A percentile compares a stretch with the other conserved stretches of the same genome.
These are phyloP conservation scores for Leptocoma aspasia DNA, from an alignment of 2,113 vertebrate genomes.

Conservation along the genomic window DNA sequence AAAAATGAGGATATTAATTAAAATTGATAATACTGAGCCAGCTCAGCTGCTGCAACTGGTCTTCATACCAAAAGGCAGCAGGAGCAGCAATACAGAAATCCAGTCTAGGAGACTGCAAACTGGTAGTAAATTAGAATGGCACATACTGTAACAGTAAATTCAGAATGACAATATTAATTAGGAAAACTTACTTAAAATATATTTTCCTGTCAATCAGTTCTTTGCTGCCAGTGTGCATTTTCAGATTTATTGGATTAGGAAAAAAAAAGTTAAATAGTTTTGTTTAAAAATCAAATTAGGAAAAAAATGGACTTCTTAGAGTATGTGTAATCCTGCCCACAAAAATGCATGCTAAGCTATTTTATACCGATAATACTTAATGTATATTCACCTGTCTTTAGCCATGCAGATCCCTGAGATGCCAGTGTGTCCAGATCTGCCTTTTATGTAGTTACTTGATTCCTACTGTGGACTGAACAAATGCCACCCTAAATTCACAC, in stretches of 20 bases:
- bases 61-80: neutral
- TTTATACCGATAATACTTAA: neutral
- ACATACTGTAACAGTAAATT: neutral
- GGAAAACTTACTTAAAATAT: neutral
- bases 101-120: neutral
- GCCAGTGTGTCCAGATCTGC: neutral
- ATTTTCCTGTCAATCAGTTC: neutral
- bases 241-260: neutral
- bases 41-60: neutral
- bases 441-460: neutral
- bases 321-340: neutral
- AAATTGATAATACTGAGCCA: neutral
- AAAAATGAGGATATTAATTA: neutral
- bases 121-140: neutral
- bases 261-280: neutral
- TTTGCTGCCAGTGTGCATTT: neutral
- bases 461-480: neutral
- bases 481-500: neutral
- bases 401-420: neutral
- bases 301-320: neutral
- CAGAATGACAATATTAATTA: constrained; percentile 23
- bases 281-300: neutral
- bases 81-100: neutral
- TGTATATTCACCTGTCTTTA: neutral
- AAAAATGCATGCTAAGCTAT: neutral